phyloP scores from a whole-genome alignment of 2,888 invertebrate genomes.

The Tiliacea citrago region DNA sequence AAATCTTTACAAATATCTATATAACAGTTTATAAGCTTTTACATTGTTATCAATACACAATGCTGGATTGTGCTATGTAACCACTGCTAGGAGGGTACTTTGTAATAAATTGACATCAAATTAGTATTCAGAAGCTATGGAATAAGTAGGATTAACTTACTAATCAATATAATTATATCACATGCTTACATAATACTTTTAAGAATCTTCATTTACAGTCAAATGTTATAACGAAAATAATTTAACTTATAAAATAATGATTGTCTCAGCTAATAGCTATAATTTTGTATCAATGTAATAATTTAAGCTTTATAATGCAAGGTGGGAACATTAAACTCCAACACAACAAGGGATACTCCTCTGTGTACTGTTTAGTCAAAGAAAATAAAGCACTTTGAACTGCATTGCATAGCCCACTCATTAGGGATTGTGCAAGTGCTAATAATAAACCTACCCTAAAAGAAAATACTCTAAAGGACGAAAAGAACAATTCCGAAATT shows the following conservation, averaged over 20 bases:
- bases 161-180: conserved; percentile 30
- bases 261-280: conserved; percentile 6
- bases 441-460: neutral
- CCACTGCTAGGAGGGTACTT: neutral
- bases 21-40: neutral
- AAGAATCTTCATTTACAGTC: too few species aligned
- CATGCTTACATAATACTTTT: too few species aligned
- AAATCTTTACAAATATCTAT: conserved; percentile 8
- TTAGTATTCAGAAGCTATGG: conserved; percentile 22
- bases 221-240: too few species aligned
- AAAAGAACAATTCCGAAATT: neutral
- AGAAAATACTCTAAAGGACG: neutral
- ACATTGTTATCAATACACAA: neutral
- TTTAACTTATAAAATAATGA: too few species aligned
- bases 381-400: neutral
- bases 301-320: conserved; percentile 12
- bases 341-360: neutral
- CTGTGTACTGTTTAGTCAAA: neutral
- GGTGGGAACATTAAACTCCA: neutral
- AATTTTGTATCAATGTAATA: neutral
- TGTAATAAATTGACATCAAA: conserved; percentile 24
- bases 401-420: neutral
- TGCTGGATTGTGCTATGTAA: neutral
- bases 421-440: neutral
- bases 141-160: conserved; percentile 6